Base-by-base conservation (phyloP, 2,113 vertebrate species). In the Cryptomyrus ogoouensis region DNA sequence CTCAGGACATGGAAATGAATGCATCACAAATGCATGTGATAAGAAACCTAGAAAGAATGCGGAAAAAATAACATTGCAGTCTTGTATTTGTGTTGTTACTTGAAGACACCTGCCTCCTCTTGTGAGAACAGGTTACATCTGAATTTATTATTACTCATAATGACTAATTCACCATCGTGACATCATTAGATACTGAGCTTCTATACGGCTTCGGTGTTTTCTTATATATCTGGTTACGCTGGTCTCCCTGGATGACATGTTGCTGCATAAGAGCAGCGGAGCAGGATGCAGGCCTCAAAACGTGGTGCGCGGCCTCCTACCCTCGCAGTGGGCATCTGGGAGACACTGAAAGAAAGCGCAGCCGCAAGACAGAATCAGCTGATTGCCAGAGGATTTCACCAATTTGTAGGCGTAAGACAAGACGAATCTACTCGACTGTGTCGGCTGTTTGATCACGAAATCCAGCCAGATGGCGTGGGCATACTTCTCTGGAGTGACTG, bases 391-490 rank as follows among this genome's bases (percentile, higher is more conserved):
- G 83, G 44, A 84, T 84, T 47, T 84, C 39, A n/a, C 44, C 21
- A 24, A 84, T 47, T 84, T 84, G 83, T 84, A 80, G 74, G 74
- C 31, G 74, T 80, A 84, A 84, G 83, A 84, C 83, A 84, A 46
- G 44, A 84, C 19, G 83, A 84, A 84, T 84, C 39, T 84, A 24
- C 44, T 80, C 13, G 35, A 80, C 74, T 47, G 44, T 84, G 83
- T 47, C 83, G 47, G 8, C 44, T 47, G 44, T 80, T 80, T 44
- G 44, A 47, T 84, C 83, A n/a, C 44, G 19, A n/a, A 44, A 47
- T 84, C 83, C 9, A 84, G 35, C 44, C 83, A 84, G 42, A 84
- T 84, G 39, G 83, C 9, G 24, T 47, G 44, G 83, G 44, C 83
- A 44, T 46, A 13, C 83, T 44, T n/a, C 44, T 84, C 44, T 47